Percentiles rank a stretch among this genome's conserved stretches.
Evolutionary conservation across 2,888 invertebrate species (phyloP).

Genomic region (Anodontia alba): DNA sequence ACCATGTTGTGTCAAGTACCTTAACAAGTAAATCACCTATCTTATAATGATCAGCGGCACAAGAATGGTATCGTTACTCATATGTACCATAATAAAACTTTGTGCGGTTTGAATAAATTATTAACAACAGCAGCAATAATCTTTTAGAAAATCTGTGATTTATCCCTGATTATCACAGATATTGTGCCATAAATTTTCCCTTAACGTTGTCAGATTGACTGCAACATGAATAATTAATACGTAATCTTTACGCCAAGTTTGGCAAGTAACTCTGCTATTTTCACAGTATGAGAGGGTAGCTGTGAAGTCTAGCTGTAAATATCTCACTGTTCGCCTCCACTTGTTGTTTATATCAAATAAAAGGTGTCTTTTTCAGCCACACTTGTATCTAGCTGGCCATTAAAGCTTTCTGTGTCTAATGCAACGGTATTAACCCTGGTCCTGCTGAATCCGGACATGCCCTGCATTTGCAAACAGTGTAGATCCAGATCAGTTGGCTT

Average conservation of each 20-base stretch:
- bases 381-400: background rate
- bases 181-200: conserved; percentile 13
- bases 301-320: background rate
- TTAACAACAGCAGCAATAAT: conserved; percentile 5
- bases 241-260: conserved; percentile 11
- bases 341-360: background rate
- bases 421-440: no score
- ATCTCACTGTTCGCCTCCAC: background rate
- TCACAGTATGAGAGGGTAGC: background rate
- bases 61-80: conserved; percentile 4
- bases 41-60: background rate
- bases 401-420: background rate
- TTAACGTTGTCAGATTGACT: conserved; percentile 16
- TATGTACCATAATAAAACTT: conserved; percentile 8
- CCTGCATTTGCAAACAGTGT: no score
- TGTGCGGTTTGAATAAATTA: conserved; percentile 5
- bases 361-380: background rate
- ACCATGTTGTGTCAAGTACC: no score
- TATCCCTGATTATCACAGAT: conserved; percentile 12
- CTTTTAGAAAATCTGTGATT: conserved; percentile 19
- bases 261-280: background rate
- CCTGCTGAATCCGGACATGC: no score
- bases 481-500: no score
- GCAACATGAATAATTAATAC: conserved; percentile 17
- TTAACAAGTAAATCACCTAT: no score